phyloP scores from a whole-genome alignment of 2,888 invertebrate genomes.

The Venustoraphidia nigricollis region DNA sequence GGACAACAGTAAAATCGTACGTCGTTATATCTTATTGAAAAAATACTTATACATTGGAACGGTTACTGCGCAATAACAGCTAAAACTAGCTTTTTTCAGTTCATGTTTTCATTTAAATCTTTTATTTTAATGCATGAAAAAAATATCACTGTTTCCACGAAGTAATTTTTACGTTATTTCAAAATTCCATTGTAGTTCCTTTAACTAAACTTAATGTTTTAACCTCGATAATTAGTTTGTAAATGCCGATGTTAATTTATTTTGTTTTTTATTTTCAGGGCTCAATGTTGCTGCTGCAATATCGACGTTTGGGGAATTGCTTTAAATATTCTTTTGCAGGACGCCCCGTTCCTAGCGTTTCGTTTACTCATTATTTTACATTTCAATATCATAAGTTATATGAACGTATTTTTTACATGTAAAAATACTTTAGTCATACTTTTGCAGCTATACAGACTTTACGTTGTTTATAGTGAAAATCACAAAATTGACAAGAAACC shows the following conservation, averaged over 20 bases:
- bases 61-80: too few relatives aligned
- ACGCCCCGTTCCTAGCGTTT: conserved; percentile 78
- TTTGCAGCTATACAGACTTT: conserved; percentile 69
- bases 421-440: conserved; percentile 80
- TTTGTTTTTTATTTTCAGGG: conserved; percentile 19
- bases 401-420: conserved; percentile 93
- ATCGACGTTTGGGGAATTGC: conserved; percentile 83
- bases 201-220: too few relatives aligned
- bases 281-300: conserved; percentile 60
- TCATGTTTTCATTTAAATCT: too few relatives aligned
- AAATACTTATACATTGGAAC: too few relatives aligned
- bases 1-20: conserved; percentile 22
- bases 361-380: conserved; percentile 73
- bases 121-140: too few relatives aligned
- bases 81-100: too few relatives aligned
- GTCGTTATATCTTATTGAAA: not conserved
- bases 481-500: conserved; percentile 24
- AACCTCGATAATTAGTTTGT: not conserved
- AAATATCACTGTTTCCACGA: too few relatives aligned
- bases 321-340: conserved; percentile 72
- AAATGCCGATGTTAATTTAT: not conserved
- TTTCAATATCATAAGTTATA: conserved; percentile 80
- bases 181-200: too few relatives aligned
- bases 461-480: conserved; percentile 62
- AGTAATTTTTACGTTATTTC: too few relatives aligned